Percentiles rank a stretch among this genome's conserved stretches.
Evolutionary conservation across 2,888 invertebrate species (phyloP).

Genomic region (Drosophila fulvimacula): DNA sequence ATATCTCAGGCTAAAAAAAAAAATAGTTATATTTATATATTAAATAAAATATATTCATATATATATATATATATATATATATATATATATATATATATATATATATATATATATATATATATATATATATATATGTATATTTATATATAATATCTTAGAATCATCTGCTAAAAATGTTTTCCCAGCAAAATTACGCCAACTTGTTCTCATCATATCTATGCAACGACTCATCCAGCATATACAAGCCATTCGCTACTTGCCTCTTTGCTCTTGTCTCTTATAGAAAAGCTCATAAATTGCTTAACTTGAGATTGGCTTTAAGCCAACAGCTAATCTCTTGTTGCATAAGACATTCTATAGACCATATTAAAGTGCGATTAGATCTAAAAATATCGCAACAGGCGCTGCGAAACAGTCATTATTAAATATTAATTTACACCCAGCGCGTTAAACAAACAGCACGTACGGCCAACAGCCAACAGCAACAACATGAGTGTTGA

Average conservation of each 20-base stretch:
- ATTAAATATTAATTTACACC: constrained; percentile 83
- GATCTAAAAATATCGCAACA: constrained; percentile 56
- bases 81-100: too few species aligned
- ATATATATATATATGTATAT: neutral
- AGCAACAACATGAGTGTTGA: constrained; percentile 28
- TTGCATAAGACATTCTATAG: constrained; percentile 53
- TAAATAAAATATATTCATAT: too few species aligned
- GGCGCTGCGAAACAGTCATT: constrained; percentile 51
- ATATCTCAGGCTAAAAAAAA: too few species aligned
- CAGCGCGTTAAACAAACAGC: constrained; percentile 77
- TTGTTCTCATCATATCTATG: neutral
- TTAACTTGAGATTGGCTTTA: constrained; percentile 32
- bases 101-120: too few species aligned
- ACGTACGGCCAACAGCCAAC: constrained; percentile 51
- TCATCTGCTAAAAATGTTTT: neutral
- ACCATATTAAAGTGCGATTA: constrained; percentile 65
- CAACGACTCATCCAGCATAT: neutral
- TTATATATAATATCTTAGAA: neutral
- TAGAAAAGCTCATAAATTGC: constrained; percentile 43
- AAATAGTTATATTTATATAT: too few species aligned
- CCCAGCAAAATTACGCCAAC: neutral
- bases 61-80: too few species aligned
- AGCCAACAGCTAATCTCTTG: constrained; percentile 28
- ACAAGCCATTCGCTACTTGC: too few species aligned
- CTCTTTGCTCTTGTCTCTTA: neutral